Evolutionary conservation across 1,140 invertebrate species (phyloP), one percentile per base, ranked within the genome.

Genomic region (Bombus pascuorum): DNA sequence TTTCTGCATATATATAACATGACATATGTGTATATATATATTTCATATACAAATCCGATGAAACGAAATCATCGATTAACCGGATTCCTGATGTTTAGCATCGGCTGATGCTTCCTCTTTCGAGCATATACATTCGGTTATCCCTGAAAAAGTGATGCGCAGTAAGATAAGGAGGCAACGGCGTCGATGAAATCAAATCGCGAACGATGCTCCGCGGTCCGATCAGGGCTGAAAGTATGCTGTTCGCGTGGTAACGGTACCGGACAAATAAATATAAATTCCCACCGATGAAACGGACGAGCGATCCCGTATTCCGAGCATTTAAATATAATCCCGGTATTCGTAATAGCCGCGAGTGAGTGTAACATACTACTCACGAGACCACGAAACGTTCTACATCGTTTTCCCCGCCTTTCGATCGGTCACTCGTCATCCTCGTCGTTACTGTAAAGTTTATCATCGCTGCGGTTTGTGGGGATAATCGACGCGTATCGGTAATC

Each of bases 401-500:
- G 66, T 82, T 74, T 78, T 65, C 71, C 9, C 53, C 22, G 10
- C 4, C 76, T 47, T 65, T 68, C 74, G 42, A 37, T 65, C 57
- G 81, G 42, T 74, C 85, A 59, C 42, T 10, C 28, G 83, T 88
- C 86, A 81, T 42, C 68, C 28, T 62, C 77, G 44, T 89, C 83
- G 42, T 86, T 86, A 71, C 65, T n/a, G 62, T 66, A 79, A 89
- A 72, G 32, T 89, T 89, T 89, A 86, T 89, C 82, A 86, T 86
- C 65, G 76, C 25, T 25, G 37, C 65, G 66, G 65, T 76, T 83
- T 68, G 6, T 25, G 72, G 83, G 47, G 88, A 87, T 89, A 89
- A 89, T 90, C 85, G 77, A 37, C 65, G n/a, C 70, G 83, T 89
- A 89, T 83, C 76, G 86, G 89, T 90, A 87, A 90, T 90, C 88